Evolutionary conservation across 2,113 vertebrate species (phyloP).

Genomic region (Heterotilapia buettikoferi): DNA sequence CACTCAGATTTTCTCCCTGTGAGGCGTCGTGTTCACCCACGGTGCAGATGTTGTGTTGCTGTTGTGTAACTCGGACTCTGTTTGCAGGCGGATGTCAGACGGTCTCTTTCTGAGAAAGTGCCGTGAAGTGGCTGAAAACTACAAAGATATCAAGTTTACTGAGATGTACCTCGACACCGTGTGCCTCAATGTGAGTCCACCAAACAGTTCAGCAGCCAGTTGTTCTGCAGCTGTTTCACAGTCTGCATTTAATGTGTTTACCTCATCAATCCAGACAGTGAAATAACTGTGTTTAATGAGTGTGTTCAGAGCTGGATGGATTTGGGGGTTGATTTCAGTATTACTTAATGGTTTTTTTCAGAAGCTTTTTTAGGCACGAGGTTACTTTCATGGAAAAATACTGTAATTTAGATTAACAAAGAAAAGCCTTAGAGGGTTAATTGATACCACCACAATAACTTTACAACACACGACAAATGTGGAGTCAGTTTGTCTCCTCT

Average conservation of each 20-base stretch:
- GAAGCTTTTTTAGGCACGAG: not conserved
- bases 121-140: conserved; percentile 91
- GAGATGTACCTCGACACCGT: conserved; percentile 99
- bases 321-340: not conserved
- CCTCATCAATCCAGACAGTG: not conserved
- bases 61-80: not conserved
- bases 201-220: not conserved
- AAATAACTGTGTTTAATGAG: not conserved
- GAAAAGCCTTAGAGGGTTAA: not conserved
- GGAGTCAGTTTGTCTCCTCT: not conserved
- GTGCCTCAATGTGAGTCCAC: conserved; percentile 85
- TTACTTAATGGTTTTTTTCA: not conserved
- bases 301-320: not conserved
- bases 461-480: not conserved
- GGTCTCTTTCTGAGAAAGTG: conserved; percentile 93
- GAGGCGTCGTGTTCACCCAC: rapidly evolving
- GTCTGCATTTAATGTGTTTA: rapidly evolving
- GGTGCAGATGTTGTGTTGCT: not conserved
- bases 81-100: conserved; percentile 91
- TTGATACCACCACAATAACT: rapidly evolving
- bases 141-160: conserved; percentile 93
- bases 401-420: not conserved
- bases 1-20: not conserved
- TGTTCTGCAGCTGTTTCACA: not conserved
- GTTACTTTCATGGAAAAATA: not conserved